Evolutionary conservation across 2,113 vertebrate genomes (phyloP), one percentile per base, ranked within the genome.

Genomic region (Eira barbara): DNA sequence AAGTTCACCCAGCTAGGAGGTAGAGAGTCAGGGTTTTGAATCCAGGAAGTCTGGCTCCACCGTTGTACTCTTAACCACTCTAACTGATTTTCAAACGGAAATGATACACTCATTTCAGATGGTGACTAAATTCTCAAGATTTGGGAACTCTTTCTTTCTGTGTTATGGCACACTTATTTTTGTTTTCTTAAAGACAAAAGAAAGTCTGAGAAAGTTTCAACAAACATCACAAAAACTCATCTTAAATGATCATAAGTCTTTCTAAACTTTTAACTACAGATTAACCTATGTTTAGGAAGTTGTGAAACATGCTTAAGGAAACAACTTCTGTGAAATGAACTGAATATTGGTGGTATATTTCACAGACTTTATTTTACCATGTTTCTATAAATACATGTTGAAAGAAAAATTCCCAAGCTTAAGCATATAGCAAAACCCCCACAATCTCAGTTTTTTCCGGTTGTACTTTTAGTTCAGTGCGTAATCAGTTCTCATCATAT

Each of bases 241-340:
- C 4, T 25, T 87, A 96, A 52, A 80, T 71, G 74, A 95, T 84
- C 45, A 21, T 25, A 87, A 80, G 34, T 84, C n/a, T 89, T 84
- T 89, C 14, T 74, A 90, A 93, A 34, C 29, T 81, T 65, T 84
- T 84, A 92, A 89, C 14, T 49, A 94, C 14, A 97, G 34, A 95
- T 74, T 52, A 93, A 25, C 57, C 34, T 84, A 49, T 91, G 74
- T 67, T 49, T 92, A 74, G 39, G 36, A 65, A 89, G 76, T 21
- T 80, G 25, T 59, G 10, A 69, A 69, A 59, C 1, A 7, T 52
- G 11, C 47, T 69, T 94, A 81, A 89, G 36, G n/a, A 83, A 91
- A 67, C 7, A 63, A 69, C 49, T 83, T 94, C 76, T 90, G 39
- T 76, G 79, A 89, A 82, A 92, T 39, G 29, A 36, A 87, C 4